Percentiles rank a stretch among this genome's conserved stretches.
Evolutionary conservation across 2,797 vertebrate species (phyloP).

Genomic region (Crotalus adamanteus): DNA sequence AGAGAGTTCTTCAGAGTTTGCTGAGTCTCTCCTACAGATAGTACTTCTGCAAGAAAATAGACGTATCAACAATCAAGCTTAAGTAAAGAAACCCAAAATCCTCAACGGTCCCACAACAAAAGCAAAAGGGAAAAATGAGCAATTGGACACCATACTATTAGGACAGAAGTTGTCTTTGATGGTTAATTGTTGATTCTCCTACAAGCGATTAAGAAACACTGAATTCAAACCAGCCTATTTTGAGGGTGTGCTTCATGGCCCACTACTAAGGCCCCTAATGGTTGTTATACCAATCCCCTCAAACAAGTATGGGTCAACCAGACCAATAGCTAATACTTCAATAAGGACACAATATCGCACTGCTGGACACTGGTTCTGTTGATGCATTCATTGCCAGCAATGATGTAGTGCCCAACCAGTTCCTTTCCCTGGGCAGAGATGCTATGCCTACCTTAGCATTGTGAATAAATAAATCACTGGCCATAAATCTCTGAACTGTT

Average conservation of each 20-base stretch:
- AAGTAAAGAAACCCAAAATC: not conserved
- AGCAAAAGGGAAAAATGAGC: constrained; percentile 16
- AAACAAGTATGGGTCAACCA: constrained; percentile 4
- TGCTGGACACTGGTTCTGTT: constrained; percentile 58
- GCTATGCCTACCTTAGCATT: constrained; percentile 44
- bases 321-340: constrained; percentile 36
- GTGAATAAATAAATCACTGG: constrained; percentile 72
- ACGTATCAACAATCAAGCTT: not conserved
- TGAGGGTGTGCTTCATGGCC: constrained; percentile 42
- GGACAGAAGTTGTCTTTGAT: constrained; percentile 44
- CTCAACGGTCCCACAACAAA: constrained; percentile 31
- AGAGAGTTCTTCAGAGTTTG: constrained; percentile 23
- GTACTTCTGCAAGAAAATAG: constrained; percentile 8
- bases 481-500: constrained; percentile 63
- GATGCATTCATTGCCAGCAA: constrained; percentile 71
- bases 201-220: constrained; percentile 25
- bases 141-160: constrained; percentile 48
- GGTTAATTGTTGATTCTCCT: constrained; percentile 37
- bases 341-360: constrained; percentile 32
- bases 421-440: constrained; percentile 40
- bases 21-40: constrained; percentile 28
- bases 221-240: constrained; percentile 22
- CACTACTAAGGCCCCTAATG: constrained; percentile 25
- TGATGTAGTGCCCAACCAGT: constrained; percentile 62
- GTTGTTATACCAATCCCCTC: constrained; percentile 15